These are phyloP conservation scores for Eudyptes chrysolophus DNA, from an alignment of 2,113 vertebrate species.

Conservation along the genomic window DNA sequence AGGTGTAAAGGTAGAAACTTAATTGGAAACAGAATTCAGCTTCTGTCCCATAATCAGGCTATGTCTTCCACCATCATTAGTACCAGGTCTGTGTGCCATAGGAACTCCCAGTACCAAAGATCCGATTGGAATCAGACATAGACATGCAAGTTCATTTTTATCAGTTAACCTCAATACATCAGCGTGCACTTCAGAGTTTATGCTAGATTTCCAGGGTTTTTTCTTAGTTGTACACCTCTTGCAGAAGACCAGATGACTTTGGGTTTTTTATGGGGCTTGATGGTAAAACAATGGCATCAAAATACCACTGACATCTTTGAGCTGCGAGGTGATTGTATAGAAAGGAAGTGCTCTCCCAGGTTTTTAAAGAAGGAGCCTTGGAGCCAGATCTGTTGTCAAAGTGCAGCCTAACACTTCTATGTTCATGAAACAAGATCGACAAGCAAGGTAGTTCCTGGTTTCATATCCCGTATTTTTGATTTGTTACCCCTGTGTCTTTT, in stretches of 20 bases:
- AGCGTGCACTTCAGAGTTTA: background rate
- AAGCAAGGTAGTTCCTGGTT: background rate
- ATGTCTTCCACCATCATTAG: too few relatives aligned
- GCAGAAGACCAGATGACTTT: background rate
- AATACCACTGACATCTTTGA: background rate
- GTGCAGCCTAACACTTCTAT: background rate
- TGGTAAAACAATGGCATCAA: background rate
- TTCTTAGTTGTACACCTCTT: background rate
- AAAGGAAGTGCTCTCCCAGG: background rate
- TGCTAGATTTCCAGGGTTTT: accelerated
- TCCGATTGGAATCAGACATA: background rate
- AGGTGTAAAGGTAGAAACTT: background rate
- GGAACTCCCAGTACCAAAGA: background rate
- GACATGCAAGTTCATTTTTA: background rate
- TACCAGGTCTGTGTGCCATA: background rate
- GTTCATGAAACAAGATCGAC: background rate
- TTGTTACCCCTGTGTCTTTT: background rate
- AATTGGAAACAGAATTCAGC: background rate
- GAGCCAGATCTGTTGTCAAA: background rate
- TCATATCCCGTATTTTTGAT: background rate
- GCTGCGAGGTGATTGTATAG: background rate
- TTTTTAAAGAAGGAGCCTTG: background rate
- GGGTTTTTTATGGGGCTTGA: background rate
- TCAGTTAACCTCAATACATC: background rate
- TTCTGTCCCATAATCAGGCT: background rate